These are phyloP conservation scores for Petaurus breviceps DNA, from an alignment of 2,113 vertebrate species.

Conservation along the genomic window DNA sequence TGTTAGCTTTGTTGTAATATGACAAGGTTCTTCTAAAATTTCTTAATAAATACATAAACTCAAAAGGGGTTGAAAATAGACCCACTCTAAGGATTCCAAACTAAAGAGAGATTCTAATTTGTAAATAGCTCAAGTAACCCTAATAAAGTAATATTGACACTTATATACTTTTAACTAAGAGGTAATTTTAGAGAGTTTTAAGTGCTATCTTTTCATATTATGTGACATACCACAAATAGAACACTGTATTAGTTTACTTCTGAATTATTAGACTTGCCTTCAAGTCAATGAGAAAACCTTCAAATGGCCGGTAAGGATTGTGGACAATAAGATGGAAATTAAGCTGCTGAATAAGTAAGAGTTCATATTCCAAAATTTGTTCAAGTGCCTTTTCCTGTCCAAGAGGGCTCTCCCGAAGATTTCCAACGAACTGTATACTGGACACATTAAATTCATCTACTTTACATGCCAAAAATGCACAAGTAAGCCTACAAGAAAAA, in stretches of 20 bases:
- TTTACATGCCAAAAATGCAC: constrained; percentile 96
- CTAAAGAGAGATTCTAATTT: neutral
- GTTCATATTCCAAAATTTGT: constrained; percentile 96
- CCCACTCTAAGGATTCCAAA: neutral
- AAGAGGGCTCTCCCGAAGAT: constrained; percentile 91
- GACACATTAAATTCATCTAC: constrained; percentile 99
- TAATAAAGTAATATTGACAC: neutral
- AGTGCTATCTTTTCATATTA: neutral
- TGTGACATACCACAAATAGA: neutral
- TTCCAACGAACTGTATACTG: constrained; percentile 94
- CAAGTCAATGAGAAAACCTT: constrained; percentile 96
- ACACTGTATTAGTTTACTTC: constrained; percentile 15
- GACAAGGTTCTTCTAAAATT: neutral
- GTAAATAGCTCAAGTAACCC: neutral
- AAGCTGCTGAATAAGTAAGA: constrained; percentile 96
- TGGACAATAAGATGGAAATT: constrained; percentile 98
- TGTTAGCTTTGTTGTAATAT: constrained; percentile 40
- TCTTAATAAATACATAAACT: neutral
- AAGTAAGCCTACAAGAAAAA: constrained; percentile 89
- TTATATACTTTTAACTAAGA: constrained; percentile 25
- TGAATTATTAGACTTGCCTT: constrained; percentile 86
- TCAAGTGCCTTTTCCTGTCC: constrained; percentile 92
- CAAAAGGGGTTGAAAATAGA: neutral
- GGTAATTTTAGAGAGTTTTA: neutral
- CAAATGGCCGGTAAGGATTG: constrained; percentile 95